Base-by-base conservation (phyloP, 2,888 invertebrate genomes). In the Coenonympha glycerion region DNA sequence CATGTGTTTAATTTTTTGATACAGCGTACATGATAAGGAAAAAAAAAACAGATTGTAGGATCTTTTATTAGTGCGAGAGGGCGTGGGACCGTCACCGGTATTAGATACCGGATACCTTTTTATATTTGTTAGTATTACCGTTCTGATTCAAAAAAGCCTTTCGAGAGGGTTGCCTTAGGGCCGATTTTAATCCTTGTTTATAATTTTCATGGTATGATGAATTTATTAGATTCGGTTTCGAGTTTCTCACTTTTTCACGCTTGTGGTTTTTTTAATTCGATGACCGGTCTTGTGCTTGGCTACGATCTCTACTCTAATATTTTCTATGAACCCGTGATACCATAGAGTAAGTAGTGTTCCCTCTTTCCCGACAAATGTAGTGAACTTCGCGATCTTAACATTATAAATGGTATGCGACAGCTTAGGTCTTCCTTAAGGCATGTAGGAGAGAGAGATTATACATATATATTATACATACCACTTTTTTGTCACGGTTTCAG, bases 61-160 rank as follows among this genome's bases (percentile, higher is more conserved):
- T 44, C 39, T 31, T 49, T 51, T 28, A 34, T 34, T 45, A 40
- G 41, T 30, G 28, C 28, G 46, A 22, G 74, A 66, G 68, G 79
- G 80, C 80, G 84, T 83, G 81, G 76, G 82, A 81, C 62, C 66
- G 57, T 53, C 53, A 67, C 71, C 67, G 61, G 60, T 60, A 6
- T 61, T 70, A 71, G 71, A 71, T 67, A 72, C 78, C 81, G 84
- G 84, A 85, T 80, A 79, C 84, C 83, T 83, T 71, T 55, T 63
- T 65, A 63, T 60, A 49, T 52, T 58, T 65, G 41, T 33, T 36
- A 41, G 70, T 72, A 71, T 73, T 71, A 73, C 71, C 70, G 66
- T 68, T 55, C 13, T 44, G 26, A 33, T 46, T 45, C 11, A 42
- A 49, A 55, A 49, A 46, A 46, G 30, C 30, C 24, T 44, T 47